phyloP scores from a whole-genome alignment of 2,888 invertebrate genomes.

The Ochropacha duplaris region DNA sequence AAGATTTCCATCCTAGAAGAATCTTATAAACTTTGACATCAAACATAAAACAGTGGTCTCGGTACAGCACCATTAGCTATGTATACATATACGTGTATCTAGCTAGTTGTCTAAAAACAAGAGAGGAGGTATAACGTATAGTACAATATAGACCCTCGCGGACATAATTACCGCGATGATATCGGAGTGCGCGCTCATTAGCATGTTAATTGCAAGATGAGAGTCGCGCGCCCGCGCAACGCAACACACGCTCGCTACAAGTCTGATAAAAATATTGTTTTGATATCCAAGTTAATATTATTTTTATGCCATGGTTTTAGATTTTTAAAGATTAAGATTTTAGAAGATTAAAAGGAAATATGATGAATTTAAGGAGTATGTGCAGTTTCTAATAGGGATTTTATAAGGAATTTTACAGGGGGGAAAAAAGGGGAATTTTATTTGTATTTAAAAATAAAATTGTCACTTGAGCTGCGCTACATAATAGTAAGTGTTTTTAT shows the following conservation, averaged over 20 bases:
- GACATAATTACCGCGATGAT: slow-evolving; percentile 78
- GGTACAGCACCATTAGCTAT: slow-evolving; percentile 7
- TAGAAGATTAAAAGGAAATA: too few species aligned
- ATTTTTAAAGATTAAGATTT: too few species aligned
- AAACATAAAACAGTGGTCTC: not conserved
- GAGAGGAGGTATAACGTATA: slow-evolving; percentile 58
- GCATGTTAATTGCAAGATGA: slow-evolving; percentile 78
- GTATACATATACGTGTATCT: slow-evolving; percentile 32
- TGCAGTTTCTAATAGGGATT: too few species aligned
- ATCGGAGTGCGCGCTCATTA: slow-evolving; percentile 76
- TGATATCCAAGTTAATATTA: slow-evolving; percentile 20
- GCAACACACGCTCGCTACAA: slow-evolving; percentile 26
- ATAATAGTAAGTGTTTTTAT: too few species aligned
- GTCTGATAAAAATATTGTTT: slow-evolving; percentile 46
- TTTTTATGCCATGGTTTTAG: too few species aligned
- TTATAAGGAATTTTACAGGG: too few species aligned
- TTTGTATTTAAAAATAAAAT: too few species aligned
- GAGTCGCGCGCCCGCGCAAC: slow-evolving; percentile 39
- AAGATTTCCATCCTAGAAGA: slow-evolving; percentile 53
- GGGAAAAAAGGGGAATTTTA: too few species aligned
- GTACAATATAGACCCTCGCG: slow-evolving; percentile 69
- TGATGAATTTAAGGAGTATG: too few species aligned
- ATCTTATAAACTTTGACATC: slow-evolving; percentile 35
- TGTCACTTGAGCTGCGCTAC: too few species aligned
- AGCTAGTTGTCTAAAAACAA: slow-evolving; percentile 53